phyloP scores from a whole-genome alignment of 2,797 vertebrate species.

The Luscinia luscinia region DNA sequence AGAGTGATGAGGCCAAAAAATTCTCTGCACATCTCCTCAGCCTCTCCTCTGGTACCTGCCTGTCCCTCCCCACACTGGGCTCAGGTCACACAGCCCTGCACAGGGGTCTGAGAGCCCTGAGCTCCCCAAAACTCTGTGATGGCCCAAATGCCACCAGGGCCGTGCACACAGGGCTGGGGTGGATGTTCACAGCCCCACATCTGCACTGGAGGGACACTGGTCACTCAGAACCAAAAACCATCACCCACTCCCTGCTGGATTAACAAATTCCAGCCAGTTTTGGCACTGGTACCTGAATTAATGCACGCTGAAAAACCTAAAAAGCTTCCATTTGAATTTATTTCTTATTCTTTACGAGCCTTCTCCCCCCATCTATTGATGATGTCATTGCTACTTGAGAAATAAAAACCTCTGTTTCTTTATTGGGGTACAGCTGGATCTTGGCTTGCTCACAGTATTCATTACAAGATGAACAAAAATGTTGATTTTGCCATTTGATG shows the following conservation, averaged over 20 bases:
- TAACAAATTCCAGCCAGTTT: not conserved
- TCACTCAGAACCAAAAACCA: not conserved
- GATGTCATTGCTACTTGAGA: not conserved
- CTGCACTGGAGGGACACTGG: not conserved
- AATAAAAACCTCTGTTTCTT: not conserved
- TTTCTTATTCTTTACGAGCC: not conserved
- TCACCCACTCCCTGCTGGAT: not conserved
- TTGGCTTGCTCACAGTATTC: not conserved
- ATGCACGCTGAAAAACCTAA: not conserved
- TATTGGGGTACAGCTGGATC: not conserved
- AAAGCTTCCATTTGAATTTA: not conserved
- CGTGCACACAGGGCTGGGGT: not conserved
- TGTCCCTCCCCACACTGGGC: not conserved
- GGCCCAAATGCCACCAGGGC: accelerated
- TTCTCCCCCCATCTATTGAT: not conserved
- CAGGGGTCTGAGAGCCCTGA: not conserved
- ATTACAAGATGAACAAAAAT: not conserved
- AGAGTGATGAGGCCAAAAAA: not conserved
- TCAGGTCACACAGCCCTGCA: no score
- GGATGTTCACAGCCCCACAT: no score
- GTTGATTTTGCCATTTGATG: constrained; percentile 24
- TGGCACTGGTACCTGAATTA: not conserved
- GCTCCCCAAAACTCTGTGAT: not conserved
- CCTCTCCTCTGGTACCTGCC: not conserved
- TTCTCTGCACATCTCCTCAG: not conserved